phyloP scores from a whole-genome alignment of 2,797 vertebrate species.

The Anomalospiza imberbis region DNA sequence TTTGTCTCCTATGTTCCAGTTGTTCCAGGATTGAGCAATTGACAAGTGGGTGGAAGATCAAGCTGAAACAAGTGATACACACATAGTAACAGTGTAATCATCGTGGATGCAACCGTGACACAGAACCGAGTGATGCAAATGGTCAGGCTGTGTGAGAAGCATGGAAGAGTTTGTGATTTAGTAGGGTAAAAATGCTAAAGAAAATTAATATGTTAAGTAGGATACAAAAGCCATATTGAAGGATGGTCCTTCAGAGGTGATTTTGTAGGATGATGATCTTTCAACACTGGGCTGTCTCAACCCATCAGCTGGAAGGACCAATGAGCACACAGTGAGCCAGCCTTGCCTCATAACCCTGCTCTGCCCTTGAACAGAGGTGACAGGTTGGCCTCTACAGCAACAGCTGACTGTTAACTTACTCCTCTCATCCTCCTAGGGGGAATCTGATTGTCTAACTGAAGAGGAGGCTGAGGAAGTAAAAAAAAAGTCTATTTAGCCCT shows the following conservation, averaged over 20 bases:
- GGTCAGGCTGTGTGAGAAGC: background rate
- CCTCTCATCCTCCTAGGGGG: background rate
- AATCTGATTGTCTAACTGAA: rapidly evolving
- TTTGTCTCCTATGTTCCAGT: background rate
- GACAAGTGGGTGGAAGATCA: constrained; percentile 11
- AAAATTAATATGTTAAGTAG: background rate
- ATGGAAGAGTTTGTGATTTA: background rate
- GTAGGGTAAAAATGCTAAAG: background rate
- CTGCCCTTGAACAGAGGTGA: background rate
- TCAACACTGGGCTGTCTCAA: background rate
- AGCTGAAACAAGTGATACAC: background rate
- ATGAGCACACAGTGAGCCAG: background rate
- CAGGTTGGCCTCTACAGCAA: background rate
- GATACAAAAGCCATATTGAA: background rate
- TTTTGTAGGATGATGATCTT: background rate
- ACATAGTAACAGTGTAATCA: background rate
- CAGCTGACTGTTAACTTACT: background rate
- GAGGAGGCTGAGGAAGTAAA: background rate
- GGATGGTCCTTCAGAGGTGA: background rate
- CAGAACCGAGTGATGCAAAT: background rate
- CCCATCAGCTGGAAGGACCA: background rate
- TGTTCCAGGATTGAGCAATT: background rate
- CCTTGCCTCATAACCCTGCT: background rate
- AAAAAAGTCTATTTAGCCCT: background rate
- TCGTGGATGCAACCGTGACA: background rate